Base-by-base conservation (phyloP, 2,113 vertebrate species). In the Pterocles gutturalis region DNA sequence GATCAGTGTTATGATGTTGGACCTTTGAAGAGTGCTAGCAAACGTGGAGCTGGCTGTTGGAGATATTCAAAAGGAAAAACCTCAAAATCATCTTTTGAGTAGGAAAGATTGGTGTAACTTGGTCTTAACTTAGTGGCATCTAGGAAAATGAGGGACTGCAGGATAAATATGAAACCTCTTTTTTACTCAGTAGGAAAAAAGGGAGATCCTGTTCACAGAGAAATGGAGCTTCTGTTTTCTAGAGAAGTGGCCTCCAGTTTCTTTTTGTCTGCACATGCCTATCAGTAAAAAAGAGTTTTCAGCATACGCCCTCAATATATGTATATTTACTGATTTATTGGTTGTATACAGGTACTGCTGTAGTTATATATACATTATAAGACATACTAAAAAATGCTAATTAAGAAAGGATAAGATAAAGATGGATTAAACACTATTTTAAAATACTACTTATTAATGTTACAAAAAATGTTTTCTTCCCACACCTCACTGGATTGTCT, bases 341-440 rank as follows among this genome's bases (percentile, higher is more conserved):
- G 0, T 67, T 92, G 6, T 11, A 11, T 64, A 4, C 4, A 6
- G 9, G 5, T 29, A 7, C 21, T 72, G 1, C 7, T 33, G 7
- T 36, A 3, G 3, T 0, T 2, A 14, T 45, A 5, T 1, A 8
- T 45, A 4, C 1, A 0, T 13, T 75, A 10, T 29, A 25, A 67
- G 46, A 2, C 7, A 11, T 36, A 8, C 8, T 36, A 6, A n/a
- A n/a, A 34, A 20, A 1, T 2, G 33, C 7, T 34, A 69, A 7
- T 25, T 41, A 22, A 71, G 13, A 71, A 21, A 22, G 7, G 3
- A 4, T 48, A 15, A 82, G 3, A 4, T 48, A 15, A 82, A 62
- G 9, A 21, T 53, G 3, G 71, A 76, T 11, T 25, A 64, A 34
- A 10, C 2, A 5, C 1, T 17, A 1, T 13, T 72, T 64, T 3